phyloP scores from a whole-genome alignment of 2,888 invertebrate genomes.

The Drosophila koepferae region DNA sequence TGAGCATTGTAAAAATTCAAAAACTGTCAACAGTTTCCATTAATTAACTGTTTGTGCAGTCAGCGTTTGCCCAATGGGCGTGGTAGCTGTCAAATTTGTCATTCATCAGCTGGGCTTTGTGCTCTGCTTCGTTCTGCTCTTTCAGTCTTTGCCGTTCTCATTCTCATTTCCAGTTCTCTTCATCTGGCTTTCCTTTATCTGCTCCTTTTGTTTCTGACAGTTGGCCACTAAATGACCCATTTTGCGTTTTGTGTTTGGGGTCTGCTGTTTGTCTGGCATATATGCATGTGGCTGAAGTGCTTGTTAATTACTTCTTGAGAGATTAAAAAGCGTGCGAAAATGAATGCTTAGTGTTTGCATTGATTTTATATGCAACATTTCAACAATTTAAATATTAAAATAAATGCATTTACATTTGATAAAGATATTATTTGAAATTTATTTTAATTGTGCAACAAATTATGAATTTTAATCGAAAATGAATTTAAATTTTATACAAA shows the following conservation, averaged over 20 bases:
- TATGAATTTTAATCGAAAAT: too few relatives aligned
- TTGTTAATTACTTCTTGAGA: constrained; percentile 1
- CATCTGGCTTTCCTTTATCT: constrained; percentile 2
- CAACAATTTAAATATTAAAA: not conserved
- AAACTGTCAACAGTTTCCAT: constrained; percentile 75
- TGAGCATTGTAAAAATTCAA: constrained; percentile 54
- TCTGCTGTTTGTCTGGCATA: constrained; percentile 15
- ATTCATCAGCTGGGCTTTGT: constrained; percentile 66
- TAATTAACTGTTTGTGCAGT: constrained; percentile 59
- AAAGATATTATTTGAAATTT: not conserved
- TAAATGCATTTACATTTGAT: not conserved
- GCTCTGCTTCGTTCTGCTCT: constrained; percentile 10
- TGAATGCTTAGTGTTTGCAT: not conserved
- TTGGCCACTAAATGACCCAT: constrained; percentile 34
- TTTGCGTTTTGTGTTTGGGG: not conserved
- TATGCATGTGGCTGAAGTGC: constrained; percentile 5
- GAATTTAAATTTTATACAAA: too few relatives aligned
- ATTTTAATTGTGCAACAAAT: too few relatives aligned
- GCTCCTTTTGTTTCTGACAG: constrained; percentile 53
- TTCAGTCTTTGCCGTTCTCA: not conserved
- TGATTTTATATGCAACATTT: not conserved
- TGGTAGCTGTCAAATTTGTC: constrained; percentile 71
- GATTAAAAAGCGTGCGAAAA: not conserved
- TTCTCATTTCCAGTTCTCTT: constrained; percentile 5
- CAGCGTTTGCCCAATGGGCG: constrained; percentile 53